A percentile compares a stretch with the other conserved stretches of the same genome.
These are phyloP conservation scores for Paramacrobiotus metropolitanus DNA, from an alignment of 1,140 invertebrate species.

Conservation along the genomic window DNA sequence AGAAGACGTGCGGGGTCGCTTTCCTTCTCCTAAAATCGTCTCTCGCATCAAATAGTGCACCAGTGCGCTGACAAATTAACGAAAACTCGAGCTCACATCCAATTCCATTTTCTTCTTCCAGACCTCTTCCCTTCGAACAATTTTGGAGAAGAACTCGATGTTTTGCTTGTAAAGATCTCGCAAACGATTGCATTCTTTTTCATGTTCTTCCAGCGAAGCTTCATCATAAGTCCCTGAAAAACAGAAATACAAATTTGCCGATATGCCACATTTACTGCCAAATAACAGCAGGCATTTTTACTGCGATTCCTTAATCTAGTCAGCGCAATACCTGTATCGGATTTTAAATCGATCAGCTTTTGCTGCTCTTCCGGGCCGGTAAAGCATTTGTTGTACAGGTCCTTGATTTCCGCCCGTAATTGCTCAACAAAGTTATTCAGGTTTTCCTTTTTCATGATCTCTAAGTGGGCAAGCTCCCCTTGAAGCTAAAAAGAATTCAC, in stretches of 20 bases:
- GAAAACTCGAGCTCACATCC: conserved; percentile 24
- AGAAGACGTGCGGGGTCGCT: conserved; percentile 51
- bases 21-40: conserved; percentile 27
- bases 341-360: conserved; percentile 25
- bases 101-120: conserved; percentile 42
- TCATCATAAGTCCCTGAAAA: conserved; percentile 36
- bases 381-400: conserved; percentile 45
- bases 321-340: too few species aligned
- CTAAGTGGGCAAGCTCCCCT: conserved; percentile 35
- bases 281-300: conserved; percentile 25
- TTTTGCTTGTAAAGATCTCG: conserved; percentile 39
- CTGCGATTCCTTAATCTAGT: neutral
- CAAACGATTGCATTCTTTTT: conserved; percentile 41
- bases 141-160: conserved; percentile 27
- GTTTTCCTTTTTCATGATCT: conserved; percentile 35
- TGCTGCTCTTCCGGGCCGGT: conserved; percentile 33
- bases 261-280: too few species aligned
- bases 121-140: conserved; percentile 33
- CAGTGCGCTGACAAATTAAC: conserved; percentile 4
- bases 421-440: conserved; percentile 41
- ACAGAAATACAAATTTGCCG: too few species aligned
- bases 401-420: conserved; percentile 35
- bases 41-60: too few species aligned
- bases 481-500: conserved; percentile 22
- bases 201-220: conserved; percentile 42